Evolutionary conservation across 1,140 invertebrate species (phyloP).

Genomic region (Anadara kagoshimensis): DNA sequence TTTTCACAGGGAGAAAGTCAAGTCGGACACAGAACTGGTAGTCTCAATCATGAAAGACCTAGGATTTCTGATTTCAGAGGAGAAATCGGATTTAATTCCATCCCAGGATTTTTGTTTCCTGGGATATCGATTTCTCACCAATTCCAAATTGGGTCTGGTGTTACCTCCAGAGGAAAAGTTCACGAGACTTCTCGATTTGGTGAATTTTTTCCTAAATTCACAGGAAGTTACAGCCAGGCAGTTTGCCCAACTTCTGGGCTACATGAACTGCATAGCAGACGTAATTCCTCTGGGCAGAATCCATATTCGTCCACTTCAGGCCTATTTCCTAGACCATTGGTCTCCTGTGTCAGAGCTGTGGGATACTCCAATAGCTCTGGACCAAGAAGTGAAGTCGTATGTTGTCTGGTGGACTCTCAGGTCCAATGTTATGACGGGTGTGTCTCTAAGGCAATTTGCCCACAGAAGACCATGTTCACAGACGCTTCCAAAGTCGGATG

Average conservation of each 20-base stretch:
- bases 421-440: neutral
- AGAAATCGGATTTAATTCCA: neutral
- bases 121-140: neutral
- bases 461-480: neutral
- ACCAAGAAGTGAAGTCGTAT: neutral
- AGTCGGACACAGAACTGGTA: neutral
- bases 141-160: neutral
- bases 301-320: neutral
- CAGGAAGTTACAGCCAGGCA: neutral
- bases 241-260: neutral
- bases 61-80: neutral
- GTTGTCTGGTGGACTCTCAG: neutral
- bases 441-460: neutral
- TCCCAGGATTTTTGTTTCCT: neutral
- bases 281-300: neutral
- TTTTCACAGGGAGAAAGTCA: neutral
- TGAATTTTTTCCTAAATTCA: neutral
- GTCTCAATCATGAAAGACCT: neutral
- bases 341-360: neutral
- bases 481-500: neutral
- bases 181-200: neutral
- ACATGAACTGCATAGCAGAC: neutral
- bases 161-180: constrained; percentile 1
- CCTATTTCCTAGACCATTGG: neutral
- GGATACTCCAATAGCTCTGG: neutral